Evolutionary conservation across 2,113 vertebrate genomes (phyloP).

Genomic region (Herpailurus yagouaroundi): DNA sequence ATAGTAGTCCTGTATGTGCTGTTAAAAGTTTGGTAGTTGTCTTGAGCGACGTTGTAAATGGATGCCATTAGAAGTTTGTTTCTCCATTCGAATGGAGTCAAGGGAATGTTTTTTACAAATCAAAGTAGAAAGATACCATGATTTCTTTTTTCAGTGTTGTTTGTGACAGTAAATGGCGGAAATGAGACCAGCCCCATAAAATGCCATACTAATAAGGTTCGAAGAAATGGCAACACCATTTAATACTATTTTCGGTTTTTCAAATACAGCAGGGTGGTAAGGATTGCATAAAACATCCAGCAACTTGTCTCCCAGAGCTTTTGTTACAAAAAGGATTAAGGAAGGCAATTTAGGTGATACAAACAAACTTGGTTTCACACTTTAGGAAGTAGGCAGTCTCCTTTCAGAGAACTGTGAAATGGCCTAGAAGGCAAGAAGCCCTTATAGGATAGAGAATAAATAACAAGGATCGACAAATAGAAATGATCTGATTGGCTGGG

Average conservation of each 20-base stretch:
- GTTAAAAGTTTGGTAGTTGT: constrained; percentile 32
- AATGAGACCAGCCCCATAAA: constrained; percentile 25
- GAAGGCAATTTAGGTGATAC: neutral
- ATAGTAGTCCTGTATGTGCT: neutral
- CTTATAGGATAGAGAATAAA: neutral
- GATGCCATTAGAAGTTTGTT: constrained; percentile 49
- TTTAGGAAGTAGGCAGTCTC: neutral
- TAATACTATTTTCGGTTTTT: neutral
- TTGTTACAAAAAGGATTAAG: neutral
- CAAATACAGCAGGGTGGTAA: neutral
- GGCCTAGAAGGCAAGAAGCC: neutral
- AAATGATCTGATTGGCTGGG: neutral
- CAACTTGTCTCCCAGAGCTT: neutral
- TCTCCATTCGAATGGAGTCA: neutral
- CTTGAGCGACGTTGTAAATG: constrained; percentile 48
- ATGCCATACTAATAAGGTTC: neutral
- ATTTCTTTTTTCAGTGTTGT: neutral
- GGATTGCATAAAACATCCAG: neutral
- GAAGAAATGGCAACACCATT: constrained; percentile 26
- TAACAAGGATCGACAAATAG: neutral
- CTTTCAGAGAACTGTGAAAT: neutral
- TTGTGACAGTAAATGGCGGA: neutral
- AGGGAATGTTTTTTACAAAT: neutral
- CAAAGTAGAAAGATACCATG: neutral
- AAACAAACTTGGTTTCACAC: neutral